Percentiles rank a stretch among this genome's conserved stretches.
Evolutionary conservation across 2,113 vertebrate species (phyloP).

Genomic region (Lagopus muta): DNA sequence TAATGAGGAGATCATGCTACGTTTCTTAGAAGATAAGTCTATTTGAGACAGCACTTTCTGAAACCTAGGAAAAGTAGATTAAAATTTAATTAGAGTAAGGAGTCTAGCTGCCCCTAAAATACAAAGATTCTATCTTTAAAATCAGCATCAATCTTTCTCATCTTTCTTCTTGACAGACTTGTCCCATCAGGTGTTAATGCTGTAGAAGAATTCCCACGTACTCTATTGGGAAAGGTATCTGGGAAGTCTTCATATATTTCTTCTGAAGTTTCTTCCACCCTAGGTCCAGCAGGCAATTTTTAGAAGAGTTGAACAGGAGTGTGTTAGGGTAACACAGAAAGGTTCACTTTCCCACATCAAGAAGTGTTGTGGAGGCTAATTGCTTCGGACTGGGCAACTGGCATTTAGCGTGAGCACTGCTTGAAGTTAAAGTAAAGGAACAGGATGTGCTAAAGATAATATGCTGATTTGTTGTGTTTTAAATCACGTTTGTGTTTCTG

Average conservation of each 20-base stretch:
- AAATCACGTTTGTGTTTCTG: neutral
- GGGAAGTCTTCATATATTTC: neutral
- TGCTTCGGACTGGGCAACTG: neutral
- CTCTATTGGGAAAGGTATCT: neutral
- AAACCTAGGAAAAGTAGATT: conserved; percentile 23
- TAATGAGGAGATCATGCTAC: conserved; percentile 12
- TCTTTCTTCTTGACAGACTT: neutral
- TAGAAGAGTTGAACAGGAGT: neutral
- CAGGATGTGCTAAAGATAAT: neutral
- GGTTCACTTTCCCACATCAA: neutral
- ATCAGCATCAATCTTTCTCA: neutral
- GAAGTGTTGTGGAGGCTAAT: rapidly evolving
- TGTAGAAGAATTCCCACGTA: neutral
- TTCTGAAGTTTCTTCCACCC: neutral
- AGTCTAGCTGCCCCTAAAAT: neutral
- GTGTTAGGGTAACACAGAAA: neutral
- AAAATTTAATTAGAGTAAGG: conserved; percentile 33
- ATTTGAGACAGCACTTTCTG: conserved; percentile 34
- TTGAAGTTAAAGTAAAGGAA: neutral
- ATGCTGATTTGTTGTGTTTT: neutral
- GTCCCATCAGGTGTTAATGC: neutral
- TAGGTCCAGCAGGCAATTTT: neutral
- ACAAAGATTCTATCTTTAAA: neutral
- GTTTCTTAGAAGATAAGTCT: conserved; percentile 27
- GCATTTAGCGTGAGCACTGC: neutral